These are phyloP conservation scores for Endomychus coccineus DNA, from an alignment of 2,888 invertebrate genomes.

Conservation along the genomic window DNA sequence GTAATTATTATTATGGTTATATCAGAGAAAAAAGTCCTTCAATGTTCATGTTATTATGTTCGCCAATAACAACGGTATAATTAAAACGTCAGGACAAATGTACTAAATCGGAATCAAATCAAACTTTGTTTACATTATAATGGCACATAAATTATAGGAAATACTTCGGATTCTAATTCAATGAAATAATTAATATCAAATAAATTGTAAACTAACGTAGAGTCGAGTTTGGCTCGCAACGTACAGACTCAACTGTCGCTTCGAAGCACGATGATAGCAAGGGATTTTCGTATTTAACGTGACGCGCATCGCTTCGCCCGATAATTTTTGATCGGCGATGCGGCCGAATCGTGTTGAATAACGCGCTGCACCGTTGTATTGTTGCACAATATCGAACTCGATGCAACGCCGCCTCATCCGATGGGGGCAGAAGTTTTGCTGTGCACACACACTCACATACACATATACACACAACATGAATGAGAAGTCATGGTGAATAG, in stretches of 20 bases:
- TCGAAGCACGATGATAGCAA: no score
- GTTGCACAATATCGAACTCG: slow-evolving; percentile 25
- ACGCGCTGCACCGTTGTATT: slow-evolving; percentile 21
- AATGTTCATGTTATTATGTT: no score
- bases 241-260: no score
- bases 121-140: no score
- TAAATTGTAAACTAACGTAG: neutral
- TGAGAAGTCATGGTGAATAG: slow-evolving; percentile 12
- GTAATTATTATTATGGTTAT: no score
- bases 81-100: no score
- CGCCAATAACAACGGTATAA: no score
- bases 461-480: slow-evolving; percentile 11
- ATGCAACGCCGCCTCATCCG: slow-evolving; percentile 5
- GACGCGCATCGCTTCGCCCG: slow-evolving; percentile 11
- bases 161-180: no score
- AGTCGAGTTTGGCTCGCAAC: neutral
- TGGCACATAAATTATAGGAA: no score
- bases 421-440: slow-evolving; percentile 10
- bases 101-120: no score
- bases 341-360: slow-evolving; percentile 14
- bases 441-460: slow-evolving; percentile 9
- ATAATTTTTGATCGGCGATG: slow-evolving; percentile 22
- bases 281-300: no score
- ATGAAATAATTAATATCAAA: neutral
- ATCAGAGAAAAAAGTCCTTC: no score